Evolutionary conservation across 2,888 invertebrate genomes (phyloP), one percentile per base, ranked within the genome.

Genomic region (Caenorhabditis angaria): DNA sequence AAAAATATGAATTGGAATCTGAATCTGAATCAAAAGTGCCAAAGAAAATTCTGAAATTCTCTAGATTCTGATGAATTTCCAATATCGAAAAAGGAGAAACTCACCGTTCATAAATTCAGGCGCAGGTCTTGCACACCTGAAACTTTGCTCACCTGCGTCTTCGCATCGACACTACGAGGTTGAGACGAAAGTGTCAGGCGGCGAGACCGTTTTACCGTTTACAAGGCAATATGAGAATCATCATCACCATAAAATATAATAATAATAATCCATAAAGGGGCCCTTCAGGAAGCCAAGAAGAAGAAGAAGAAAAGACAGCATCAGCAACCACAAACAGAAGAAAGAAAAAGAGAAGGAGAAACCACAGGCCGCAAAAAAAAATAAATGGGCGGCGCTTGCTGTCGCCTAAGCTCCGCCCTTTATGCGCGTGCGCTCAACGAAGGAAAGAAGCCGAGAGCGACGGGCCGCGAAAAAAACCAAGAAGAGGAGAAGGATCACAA

Each of bases 61-160:
- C n/a, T n/a, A n/a, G 29, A 25, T 14, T 25, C 51, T 3, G 20
- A 2, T n/a, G 10, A 22, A 24, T 27, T 59, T 47, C 48, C 59
- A 47, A 59, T 41, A 57, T 41, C 32, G 41, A 57, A 32, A 57
- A 35, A 10, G 57, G 24, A n/a, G 57, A 57, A 41, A 28, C 50
- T 41, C 18, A 29, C 28, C 48, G 27, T 48, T 48, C 28, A 24
- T 18, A 20, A 41, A 41, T 41, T 18, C 41, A 12, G 41, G 10
- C 10, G 18, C 10, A 12, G 48, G 67, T 77, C 83, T 81, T 78
- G 84, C 85, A 83, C 85, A 85, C 85, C 85, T 85, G 85, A 85
- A 84, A 85, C 83, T 85, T 85, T 85, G 85, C 85, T 85, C 85
- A 85, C 85, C 85, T 84, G 77, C 77, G 66, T 67, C 69, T 35